These are phyloP conservation scores for Heteromyza rotundicornis DNA, from an alignment of 2,888 invertebrate species.

Conservation along the genomic window DNA sequence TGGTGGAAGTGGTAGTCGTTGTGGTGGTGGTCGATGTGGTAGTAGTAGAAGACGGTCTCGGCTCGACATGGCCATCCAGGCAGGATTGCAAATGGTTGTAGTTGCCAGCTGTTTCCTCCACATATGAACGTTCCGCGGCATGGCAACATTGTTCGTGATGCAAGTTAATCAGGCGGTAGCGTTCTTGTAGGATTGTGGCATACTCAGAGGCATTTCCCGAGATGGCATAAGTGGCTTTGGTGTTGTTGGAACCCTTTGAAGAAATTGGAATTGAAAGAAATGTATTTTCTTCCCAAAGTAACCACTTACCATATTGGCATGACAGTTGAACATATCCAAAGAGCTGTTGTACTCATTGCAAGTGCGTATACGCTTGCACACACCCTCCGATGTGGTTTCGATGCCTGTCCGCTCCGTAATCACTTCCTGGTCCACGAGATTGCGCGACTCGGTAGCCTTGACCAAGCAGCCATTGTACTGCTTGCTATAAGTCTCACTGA, in stretches of 20 bases:
- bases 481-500: conserved; percentile 41
- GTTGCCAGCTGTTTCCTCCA: conserved; percentile 43
- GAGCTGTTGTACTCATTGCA: conserved; percentile 41
- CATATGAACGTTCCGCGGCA: conserved; percentile 45
- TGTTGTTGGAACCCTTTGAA: conserved; percentile 49
- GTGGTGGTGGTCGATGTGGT: conserved; percentile 1
- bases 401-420: conserved; percentile 37
- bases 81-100: conserved; percentile 50
- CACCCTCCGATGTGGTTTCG: conserved; percentile 29
- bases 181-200: conserved; percentile 43
- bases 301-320: conserved; percentile 45
- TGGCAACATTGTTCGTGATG: conserved; percentile 45
- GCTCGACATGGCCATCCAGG: conserved; percentile 42
- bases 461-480: conserved; percentile 38
- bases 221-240: conserved; percentile 45
- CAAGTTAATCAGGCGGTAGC: conserved; percentile 46
- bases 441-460: conserved; percentile 35
- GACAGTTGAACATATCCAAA: conserved; percentile 45
- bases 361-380: conserved; percentile 35
- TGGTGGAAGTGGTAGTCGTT: conserved; percentile 24
- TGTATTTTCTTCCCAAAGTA: background rate
- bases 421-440: conserved; percentile 41
- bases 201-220: conserved; percentile 54
- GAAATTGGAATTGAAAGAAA: background rate
- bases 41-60: conserved; percentile 33